Percentiles rank a stretch among this genome's conserved stretches.
phyloP scores from a whole-genome alignment of 2,797 vertebrate genomes.

The Hoplostethus mediterraneus region DNA sequence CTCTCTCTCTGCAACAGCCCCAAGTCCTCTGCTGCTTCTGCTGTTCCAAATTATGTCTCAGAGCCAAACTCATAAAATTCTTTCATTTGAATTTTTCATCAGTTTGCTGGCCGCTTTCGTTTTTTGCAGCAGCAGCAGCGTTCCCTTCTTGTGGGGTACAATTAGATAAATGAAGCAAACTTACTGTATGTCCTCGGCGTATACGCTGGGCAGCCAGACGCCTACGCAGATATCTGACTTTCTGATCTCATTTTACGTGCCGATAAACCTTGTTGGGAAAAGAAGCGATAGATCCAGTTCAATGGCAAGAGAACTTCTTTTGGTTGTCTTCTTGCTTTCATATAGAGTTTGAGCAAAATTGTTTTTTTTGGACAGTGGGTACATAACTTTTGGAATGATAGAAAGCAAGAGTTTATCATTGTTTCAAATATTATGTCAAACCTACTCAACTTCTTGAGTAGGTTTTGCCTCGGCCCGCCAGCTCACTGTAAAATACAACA shows the following conservation, averaged over 20 bases:
- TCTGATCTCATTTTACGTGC: conserved; percentile 23
- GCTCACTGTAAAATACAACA: too few relatives aligned
- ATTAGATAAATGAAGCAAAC: conserved; percentile 47
- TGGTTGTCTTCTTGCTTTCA: background rate
- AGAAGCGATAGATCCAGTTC: conserved; percentile 18
- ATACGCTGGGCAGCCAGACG: conserved; percentile 35
- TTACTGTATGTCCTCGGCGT: conserved; percentile 26
- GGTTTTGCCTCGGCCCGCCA: too few relatives aligned
- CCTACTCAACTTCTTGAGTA: too few relatives aligned
- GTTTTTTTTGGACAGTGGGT: too few relatives aligned
- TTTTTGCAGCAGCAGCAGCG: conserved; percentile 25
- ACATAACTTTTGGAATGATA: too few relatives aligned
- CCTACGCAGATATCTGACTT: conserved; percentile 15
- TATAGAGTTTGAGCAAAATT: background rate
- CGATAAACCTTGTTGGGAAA: background rate
- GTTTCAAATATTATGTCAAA: too few relatives aligned
- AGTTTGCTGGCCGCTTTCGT: conserved; percentile 30
- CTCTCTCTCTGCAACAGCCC: conserved; percentile 16
- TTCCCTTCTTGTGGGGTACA: conserved; percentile 39
- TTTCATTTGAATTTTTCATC: conserved; percentile 52
- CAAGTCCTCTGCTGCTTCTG: conserved; percentile 19
- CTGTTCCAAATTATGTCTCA: conserved; percentile 45
- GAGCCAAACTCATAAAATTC: conserved; percentile 44
- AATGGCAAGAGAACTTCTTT: background rate
- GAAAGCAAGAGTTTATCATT: too few relatives aligned